A percentile compares a stretch with the other conserved stretches of the same genome.
These are phyloP conservation scores for Dendrocincla tyrannina DNA, from an alignment of 2,797 vertebrate genomes.

Conservation along the genomic window DNA sequence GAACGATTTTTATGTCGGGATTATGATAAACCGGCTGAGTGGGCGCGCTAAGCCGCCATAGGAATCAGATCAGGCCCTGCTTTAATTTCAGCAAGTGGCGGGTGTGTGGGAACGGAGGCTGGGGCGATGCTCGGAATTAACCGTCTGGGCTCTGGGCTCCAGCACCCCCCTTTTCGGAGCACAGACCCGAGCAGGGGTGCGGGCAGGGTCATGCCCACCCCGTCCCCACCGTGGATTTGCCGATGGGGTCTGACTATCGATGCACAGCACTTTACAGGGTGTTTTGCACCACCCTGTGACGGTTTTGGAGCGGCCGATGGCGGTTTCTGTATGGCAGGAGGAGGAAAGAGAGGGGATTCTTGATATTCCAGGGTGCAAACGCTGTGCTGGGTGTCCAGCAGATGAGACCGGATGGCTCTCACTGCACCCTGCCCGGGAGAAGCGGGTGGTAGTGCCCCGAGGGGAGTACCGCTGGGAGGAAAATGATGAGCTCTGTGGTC, in stretches of 20 bases:
- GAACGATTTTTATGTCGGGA: neutral
- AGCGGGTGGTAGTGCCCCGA: neutral
- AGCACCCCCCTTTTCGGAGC: accelerated
- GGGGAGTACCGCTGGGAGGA: neutral
- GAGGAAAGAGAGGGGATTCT: neutral
- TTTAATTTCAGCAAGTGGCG: slow-evolving; percentile 13
- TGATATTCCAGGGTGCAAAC: accelerated
- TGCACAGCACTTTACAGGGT: accelerated
- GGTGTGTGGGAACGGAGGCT: neutral
- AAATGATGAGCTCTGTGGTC: neutral
- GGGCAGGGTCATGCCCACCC: accelerated
- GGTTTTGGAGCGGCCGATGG: neutral
- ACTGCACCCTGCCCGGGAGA: accelerated
- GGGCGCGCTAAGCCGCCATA: neutral
- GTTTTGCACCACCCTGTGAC: accelerated
- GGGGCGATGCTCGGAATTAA: neutral
- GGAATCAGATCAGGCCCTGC: slow-evolving; percentile 22
- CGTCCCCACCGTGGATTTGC: neutral
- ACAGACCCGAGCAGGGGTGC: accelerated
- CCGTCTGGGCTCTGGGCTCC: neutral
- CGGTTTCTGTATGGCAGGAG: accelerated
- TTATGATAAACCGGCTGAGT: slow-evolving; percentile 39
- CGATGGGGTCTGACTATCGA: accelerated
- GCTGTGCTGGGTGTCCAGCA: accelerated
- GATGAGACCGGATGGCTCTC: neutral